Percentiles rank a stretch among this genome's conserved stretches.
Conservation (phyloP, 2,113 vertebrate species). For the Boulengeromyrus knoepffleri region DNA sequence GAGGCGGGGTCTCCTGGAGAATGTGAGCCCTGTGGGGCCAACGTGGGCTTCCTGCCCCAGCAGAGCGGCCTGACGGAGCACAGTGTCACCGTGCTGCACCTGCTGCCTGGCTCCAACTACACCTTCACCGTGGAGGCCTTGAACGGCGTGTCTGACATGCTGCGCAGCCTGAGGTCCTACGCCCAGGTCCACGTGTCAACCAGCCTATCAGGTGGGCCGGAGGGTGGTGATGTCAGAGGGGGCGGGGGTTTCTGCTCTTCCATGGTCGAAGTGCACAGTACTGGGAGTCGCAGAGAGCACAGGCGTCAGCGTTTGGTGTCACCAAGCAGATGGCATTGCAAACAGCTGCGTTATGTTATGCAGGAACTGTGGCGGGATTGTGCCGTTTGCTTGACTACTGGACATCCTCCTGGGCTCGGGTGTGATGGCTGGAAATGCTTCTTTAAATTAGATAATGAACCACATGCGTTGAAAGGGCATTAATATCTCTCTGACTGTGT, state of each 20-base stretch:
- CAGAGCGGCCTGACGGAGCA: conserved; percentile 75
- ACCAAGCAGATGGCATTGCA: not conserved
- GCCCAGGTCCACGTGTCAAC: conserved; percentile 81
- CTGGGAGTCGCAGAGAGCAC: not conserved
- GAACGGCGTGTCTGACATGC: conserved; percentile 79
- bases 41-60: conserved; percentile 84
- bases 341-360: not conserved
- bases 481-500: not conserved
- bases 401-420: not conserved
- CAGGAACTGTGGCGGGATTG: not conserved
- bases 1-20: conserved; percentile 20
- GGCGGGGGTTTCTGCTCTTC: not conserved
- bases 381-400: not conserved
- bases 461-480: not conserved
- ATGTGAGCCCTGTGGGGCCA: conserved; percentile 75
- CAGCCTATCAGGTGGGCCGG: conserved; percentile 62
- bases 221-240: not conserved
- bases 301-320: not conserved
- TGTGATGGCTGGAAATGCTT: not conserved
- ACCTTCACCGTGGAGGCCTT: conserved; percentile 78
- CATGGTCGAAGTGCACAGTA: not conserved
- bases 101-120: conserved; percentile 84
- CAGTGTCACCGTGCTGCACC: conserved; percentile 79
- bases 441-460: conserved; percentile 4
- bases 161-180: conserved; percentile 65